Evolutionary conservation across 2,797 vertebrate species (phyloP), one percentile per base, ranked within the genome.

Genomic region (Takifugu rubripes): DNA sequence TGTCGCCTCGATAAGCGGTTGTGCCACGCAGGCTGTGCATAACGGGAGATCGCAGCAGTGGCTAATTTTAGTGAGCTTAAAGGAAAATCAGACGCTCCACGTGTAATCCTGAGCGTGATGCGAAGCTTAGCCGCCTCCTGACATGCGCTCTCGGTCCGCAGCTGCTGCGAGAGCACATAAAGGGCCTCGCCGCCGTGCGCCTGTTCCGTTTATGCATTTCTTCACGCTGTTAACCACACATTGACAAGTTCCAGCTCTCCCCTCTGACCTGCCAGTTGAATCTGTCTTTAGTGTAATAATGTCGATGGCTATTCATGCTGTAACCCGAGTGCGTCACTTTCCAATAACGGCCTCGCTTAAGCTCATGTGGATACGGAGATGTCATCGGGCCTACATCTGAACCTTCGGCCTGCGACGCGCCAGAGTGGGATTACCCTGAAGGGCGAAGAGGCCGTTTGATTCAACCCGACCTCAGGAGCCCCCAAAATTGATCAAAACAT

Each of bases 71-170:
- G 87, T 86, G 82, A 85, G 88, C 87, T 87, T 87, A 89, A 72
- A 75, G 80, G 84, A 27, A 88, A 90, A 90, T 89, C 85, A 88
- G 89, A 90, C 83, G 85, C 76, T 88, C 82, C 83, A 77, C 84
- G 77, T 87, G 89, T 90, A 90, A 90, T 89, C 87, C 88, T 82
- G 84, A 74, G 82, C 88, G 89, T 90, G 91, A 92, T 85, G 82
- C 82, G 87, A 91, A 85, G 84, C 89, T 87, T 81, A 84, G 78
- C 64, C 72, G 61, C 75, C 83, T 74, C 70, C 72, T 82, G 82
- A 84, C 86, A 86, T 82, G 82, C 65, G 78, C 84, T 77, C 61
- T 78, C 74, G 81, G 79, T 78, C 85, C 75, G 82, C 81, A 84
- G 82, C 87, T 86, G 85, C 75, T 70, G 61, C 54, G 61, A 77